Evolutionary conservation across 2,888 invertebrate species (phyloP), one percentile per base, ranked within the genome.

Genomic region (Onchidella celtica): DNA sequence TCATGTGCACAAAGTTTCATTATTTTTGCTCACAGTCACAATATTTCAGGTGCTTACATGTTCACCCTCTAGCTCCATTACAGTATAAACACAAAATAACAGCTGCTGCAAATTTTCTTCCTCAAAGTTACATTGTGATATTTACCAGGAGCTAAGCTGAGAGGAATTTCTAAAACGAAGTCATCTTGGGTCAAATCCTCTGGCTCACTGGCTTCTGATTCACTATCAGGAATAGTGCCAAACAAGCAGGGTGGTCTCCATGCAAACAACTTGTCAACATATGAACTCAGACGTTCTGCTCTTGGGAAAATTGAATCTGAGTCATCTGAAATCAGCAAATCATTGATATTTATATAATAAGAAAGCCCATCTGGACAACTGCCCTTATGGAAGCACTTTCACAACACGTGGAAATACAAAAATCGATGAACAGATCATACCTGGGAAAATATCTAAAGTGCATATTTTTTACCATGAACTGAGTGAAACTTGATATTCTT

Each of bases 201-300:
- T 14, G 61, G 69, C 24, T 79, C 79, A 55, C 68, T 68, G 59
- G 27, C 36, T 9, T 80, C 80, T 74, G 80, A 40, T 1, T 88
- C 87, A 85, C 86, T 86, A 29, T 85, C 84, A 6, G 87, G 84
- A 24, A 68, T 36, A 9, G 79, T 63, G 38, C 88, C 88, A 83
- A 88, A 88, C 72, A 88, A 78, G 81, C 88, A 88, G 4, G 87
- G 86, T 55, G 89, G 89, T 47, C 89, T 85, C 89, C 89, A 90
- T 34, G 70, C 86, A 9, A 88, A 85, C 6, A 90, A 72, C 68
- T 85, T 87, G 68, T 85, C 81, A 0, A 90, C 83, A 69, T 89
- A 89, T 11, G 86, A 85, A 63, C 88, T 87, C 6, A 87, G 84
- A 66, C 87, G 81, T 24, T 90, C 89, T 40, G 79, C 75, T 78